Evolutionary conservation across 1,140 invertebrate genomes (phyloP), one percentile per base, ranked within the genome.

Genomic region (Ephestia elutella): DNA sequence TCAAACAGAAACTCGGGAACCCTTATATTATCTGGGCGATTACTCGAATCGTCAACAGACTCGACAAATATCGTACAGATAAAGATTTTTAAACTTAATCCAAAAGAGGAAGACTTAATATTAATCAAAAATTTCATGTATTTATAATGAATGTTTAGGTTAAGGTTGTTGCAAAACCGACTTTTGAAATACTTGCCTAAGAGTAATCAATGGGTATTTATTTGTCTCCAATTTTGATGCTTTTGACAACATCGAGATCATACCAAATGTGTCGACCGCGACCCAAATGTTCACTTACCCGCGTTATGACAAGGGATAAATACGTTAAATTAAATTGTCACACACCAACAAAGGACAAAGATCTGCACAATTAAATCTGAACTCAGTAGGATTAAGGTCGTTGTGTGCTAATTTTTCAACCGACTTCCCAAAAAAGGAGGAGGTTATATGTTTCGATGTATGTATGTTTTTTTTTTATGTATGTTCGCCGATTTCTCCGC

Each of bases 281-380:
- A 15, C 38, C 38, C 38, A 44, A 44, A 44, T 44, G 15, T 44
- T 5, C 38, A 44, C 13, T 44, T 44, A 44, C 38, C 38, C 38
- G 38, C 15, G 38, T 44, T 44, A 44, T n/a, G 38, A 44, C 38
- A 44, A 44, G 38, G 38, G 38, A 44, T 25, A 44, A 44, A 44
- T 44, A 10, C 38, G 38, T 44, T 5, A 44, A 15, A 44, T 44
- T 15, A 44, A 44, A 17, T 44, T 44, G 38, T 44, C 15, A 44
- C 38, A 44, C 30, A 32, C 30, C 30, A 32, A 32, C 30, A 32
- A 32, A 44, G 38, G 38, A 44, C 15, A 44, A 2, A 44, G 30
- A 32, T 32, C 38, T 17, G 4, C 38, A 15, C 38, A 44, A 17
- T 44, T 44, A 44, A 44, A 44, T 44, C 38, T 2, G 13, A 44